Percentiles rank a stretch among this genome's conserved stretches.
Conservation (phyloP, 92 coral and sea anemone genomes). For the Metridium senile region DNA sequence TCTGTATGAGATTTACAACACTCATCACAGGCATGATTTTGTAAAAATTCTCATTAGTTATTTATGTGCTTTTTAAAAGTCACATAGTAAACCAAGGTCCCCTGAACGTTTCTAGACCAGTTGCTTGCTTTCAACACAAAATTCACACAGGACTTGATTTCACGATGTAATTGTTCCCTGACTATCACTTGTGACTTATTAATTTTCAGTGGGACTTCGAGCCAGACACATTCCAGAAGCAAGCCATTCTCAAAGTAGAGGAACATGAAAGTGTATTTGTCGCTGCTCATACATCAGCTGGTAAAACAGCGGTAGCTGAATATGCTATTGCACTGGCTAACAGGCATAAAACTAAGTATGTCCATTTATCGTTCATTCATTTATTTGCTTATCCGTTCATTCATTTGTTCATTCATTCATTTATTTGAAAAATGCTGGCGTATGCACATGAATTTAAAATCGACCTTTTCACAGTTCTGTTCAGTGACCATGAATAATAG, state of each 20-base stretch:
- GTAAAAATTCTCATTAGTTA: too few species aligned
- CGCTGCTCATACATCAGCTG: conserved; percentile 96
- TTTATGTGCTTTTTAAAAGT: too few species aligned
- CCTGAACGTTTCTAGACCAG: too few species aligned
- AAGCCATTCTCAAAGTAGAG: conserved; percentile 85
- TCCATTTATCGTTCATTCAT: neutral
- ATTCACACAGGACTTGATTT: too few species aligned
- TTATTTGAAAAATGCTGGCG: neutral
- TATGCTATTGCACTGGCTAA: conserved; percentile 90
- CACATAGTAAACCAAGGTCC: too few species aligned
- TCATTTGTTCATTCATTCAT: neutral
- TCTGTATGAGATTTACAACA: too few species aligned
- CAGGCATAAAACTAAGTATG: conserved; percentile 90
- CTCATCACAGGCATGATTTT: too few species aligned
- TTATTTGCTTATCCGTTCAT: neutral
- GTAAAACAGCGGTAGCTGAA: conserved; percentile 90
- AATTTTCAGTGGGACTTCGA: conserved; percentile 76
- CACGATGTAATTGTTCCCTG: neutral
- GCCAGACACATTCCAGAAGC: conserved; percentile 92
- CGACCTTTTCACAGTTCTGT: too few species aligned
- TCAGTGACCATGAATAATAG: too few species aligned
- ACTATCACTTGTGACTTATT: neutral
- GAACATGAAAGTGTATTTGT: conserved; percentile 89
- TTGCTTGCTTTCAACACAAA: too few species aligned
- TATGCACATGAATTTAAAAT: too few species aligned